These are phyloP conservation scores for Turnix velox DNA, from an alignment of 2,113 vertebrate species.

Conservation along the genomic window DNA sequence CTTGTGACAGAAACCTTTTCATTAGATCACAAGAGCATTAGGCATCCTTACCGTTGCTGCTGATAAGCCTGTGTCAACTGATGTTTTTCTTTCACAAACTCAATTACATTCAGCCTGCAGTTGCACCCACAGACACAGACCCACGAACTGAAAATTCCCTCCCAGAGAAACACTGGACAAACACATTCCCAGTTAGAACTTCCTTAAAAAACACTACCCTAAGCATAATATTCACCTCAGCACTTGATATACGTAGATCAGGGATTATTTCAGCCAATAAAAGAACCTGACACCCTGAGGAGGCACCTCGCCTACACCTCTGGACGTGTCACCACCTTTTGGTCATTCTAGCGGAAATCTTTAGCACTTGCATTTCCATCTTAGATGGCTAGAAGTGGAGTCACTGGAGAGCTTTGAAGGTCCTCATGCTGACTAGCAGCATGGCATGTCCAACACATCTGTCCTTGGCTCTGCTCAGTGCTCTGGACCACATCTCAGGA, in stretches of 20 bases:
- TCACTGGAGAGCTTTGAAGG: not conserved
- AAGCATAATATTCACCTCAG: not conserved
- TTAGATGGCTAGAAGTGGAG: not conserved
- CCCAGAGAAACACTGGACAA: not conserved
- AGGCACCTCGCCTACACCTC: fast-evolving
- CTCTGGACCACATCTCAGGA: not conserved
- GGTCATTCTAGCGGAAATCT: not conserved
- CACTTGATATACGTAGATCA: not conserved
- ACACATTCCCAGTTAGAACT: not conserved
- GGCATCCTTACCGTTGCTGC: not conserved
- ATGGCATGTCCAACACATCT: not conserved
- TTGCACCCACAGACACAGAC: not conserved
- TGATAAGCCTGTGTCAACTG: not conserved
- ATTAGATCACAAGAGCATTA: not conserved
- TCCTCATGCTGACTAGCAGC: not conserved
- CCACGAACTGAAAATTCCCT: not conserved
- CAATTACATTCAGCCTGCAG: not conserved
- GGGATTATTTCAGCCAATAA: not conserved
- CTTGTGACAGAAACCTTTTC: not conserved
- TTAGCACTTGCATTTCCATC: not conserved
- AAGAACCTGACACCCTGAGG: not conserved
- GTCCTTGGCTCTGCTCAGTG: fast-evolving
- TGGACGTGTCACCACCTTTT: fast-evolving
- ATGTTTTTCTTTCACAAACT: not conserved
- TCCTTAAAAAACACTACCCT: not conserved